Percentiles rank a stretch among this genome's conserved stretches.
phyloP scores from a whole-genome alignment of 23 tunicate genomes.

The Pegea sp. region DNA sequence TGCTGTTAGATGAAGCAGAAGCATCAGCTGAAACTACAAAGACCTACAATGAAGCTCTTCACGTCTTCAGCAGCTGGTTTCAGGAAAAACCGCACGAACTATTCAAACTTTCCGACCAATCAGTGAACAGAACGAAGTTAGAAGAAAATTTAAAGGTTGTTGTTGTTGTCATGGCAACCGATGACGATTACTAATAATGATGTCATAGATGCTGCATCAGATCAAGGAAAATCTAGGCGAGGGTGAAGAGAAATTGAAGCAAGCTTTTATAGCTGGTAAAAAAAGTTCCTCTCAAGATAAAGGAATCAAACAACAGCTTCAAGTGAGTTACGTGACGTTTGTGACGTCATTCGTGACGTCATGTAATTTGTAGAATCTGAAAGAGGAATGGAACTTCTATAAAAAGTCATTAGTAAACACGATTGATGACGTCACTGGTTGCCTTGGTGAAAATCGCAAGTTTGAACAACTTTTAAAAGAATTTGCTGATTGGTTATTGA shows the following conservation, averaged over 20 bases:
- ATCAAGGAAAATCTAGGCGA: conserved; percentile 30
- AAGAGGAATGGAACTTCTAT: conserved; percentile 64
- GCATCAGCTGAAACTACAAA: conserved; percentile 36
- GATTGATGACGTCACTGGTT: too few relatives aligned
- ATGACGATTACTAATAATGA: too few relatives aligned
- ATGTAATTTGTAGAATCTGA: conserved; percentile 20
- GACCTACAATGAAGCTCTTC: conserved; percentile 52
- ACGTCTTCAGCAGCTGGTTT: conserved; percentile 75
- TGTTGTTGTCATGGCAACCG: background rate
- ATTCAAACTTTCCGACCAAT: conserved; percentile 40
- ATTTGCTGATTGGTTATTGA: conserved; percentile 45
- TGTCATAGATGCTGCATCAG: conserved; percentile 32
- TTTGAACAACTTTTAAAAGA: conserved; percentile 28
- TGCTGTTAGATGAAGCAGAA: conserved; percentile 11
- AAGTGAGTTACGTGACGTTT: conserved; percentile 7
- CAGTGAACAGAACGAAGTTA: too few relatives aligned
- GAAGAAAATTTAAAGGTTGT: background rate
- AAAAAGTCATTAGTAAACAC: too few relatives aligned
- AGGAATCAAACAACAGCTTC: conserved; percentile 44
- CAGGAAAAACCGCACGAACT: conserved; percentile 36
- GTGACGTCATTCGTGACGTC: background rate
- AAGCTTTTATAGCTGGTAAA: conserved; percentile 52
- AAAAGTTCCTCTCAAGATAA: conserved; percentile 22
- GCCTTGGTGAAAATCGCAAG: conserved; percentile 18
- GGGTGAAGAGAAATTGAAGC: conserved; percentile 76